Percentiles rank a stretch among this genome's conserved stretches.
Evolutionary conservation across 1,140 invertebrate species (phyloP).

Genomic region (Eriosoma lanigerum): DNA sequence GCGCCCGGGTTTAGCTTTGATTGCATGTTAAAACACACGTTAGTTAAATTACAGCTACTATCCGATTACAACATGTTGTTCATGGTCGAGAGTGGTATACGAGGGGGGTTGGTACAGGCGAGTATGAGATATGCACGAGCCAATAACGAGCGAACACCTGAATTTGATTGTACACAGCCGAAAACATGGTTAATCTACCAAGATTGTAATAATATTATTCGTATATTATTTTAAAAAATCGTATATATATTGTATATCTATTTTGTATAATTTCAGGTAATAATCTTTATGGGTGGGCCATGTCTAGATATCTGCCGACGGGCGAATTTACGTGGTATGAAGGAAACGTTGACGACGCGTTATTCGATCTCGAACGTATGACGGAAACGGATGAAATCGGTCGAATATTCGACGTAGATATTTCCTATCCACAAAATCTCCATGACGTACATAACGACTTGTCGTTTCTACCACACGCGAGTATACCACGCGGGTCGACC

Average conservation of each 20-base stretch:
- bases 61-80: neutral
- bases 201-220: too few species aligned
- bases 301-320: neutral
- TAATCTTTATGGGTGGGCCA: constrained; percentile 1
- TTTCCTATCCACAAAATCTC: constrained; percentile 54
- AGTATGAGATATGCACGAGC: neutral
- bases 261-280: neutral
- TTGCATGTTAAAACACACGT: neutral
- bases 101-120: neutral
- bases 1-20: neutral
- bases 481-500: constrained; percentile 1
- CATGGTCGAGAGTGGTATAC: neutral
- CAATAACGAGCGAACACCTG: neutral
- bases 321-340: neutral
- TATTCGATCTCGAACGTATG: neutral
- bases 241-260: neutral
- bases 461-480: constrained; percentile 57
- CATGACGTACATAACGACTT: constrained; percentile 58
- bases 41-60: neutral
- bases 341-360: neutral
- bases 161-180: neutral
- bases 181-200: too few species aligned
- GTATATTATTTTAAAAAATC: too few species aligned
- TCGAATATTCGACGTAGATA: constrained; percentile 56
- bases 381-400: neutral